These are phyloP conservation scores for Harpalus rubripes DNA, from an alignment of 2,888 invertebrate genomes.

Conservation along the genomic window DNA sequence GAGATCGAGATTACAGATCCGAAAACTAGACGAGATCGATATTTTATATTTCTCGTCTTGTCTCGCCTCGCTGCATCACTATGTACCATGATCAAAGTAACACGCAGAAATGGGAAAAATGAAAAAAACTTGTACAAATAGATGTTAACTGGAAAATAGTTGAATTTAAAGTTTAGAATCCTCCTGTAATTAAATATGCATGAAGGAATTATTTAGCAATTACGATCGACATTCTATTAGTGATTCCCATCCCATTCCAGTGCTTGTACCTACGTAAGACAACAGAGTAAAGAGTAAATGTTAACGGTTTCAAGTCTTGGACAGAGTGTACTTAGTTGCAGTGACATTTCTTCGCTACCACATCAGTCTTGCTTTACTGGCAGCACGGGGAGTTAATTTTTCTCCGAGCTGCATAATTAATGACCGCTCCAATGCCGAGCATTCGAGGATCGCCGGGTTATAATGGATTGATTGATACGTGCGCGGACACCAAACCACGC, in stretches of 20 bases:
- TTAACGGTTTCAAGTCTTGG: background rate
- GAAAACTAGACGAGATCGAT: no score
- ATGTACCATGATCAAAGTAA: no score
- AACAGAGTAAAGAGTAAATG: background rate
- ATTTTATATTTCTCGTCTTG: no score
- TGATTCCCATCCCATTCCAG: no score
- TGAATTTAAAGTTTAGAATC: background rate
- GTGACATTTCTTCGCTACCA: constrained; percentile 41
- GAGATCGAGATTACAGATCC: no score
- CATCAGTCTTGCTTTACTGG: constrained; percentile 33
- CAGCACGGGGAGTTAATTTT: constrained; percentile 56
- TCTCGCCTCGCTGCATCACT: no score
- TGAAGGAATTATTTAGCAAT: constrained; percentile 6
- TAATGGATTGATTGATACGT: constrained; percentile 66
- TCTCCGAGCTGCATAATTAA: constrained; percentile 63
- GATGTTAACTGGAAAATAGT: no score
- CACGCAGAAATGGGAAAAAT: no score
- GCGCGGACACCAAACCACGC: constrained; percentile 50
- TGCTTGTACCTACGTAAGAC: background rate
- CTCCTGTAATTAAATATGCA: background rate
- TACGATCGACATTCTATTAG: background rate
- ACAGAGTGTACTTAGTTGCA: constrained; percentile 14
- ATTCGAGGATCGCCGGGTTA: constrained; percentile 48
- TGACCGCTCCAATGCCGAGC: constrained; percentile 59
- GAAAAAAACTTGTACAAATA: no score